A percentile compares a stretch with the other conserved stretches of the same genome.
phyloP scores from a whole-genome alignment of 2,113 vertebrate genomes.

The Forbesichthys agassizii region DNA sequence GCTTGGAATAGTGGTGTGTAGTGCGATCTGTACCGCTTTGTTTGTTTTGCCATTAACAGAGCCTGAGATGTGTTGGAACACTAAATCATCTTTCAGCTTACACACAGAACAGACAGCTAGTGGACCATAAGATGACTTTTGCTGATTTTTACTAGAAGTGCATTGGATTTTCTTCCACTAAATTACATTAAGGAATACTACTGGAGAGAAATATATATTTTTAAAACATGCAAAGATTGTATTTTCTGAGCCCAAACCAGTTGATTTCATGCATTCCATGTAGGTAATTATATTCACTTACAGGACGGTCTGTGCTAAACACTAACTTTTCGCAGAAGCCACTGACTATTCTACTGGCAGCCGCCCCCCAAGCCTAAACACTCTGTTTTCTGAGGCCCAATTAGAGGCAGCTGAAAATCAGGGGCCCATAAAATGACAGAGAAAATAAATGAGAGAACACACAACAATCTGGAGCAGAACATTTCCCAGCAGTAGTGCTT shows the following conservation, averaged over 20 bases:
- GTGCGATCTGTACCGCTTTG: too few relatives aligned
- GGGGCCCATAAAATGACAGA: slow-evolving; percentile 33
- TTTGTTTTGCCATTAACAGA: too few relatives aligned
- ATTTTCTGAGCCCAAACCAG: slow-evolving; percentile 15
- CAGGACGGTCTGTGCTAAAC: background rate
- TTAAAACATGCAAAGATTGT: background rate
- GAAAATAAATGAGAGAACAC: slow-evolving; percentile 5
- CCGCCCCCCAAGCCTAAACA: background rate
- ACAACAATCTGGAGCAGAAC: slow-evolving; percentile 41
- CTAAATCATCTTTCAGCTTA: too few relatives aligned
- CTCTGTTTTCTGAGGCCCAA: slow-evolving; percentile 28
- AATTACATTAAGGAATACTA: background rate
- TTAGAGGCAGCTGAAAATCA: slow-evolving; percentile 45
- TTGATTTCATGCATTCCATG: slow-evolving; percentile 7
- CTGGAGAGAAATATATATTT: too few relatives aligned
- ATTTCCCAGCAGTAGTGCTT: slow-evolving; percentile 35
- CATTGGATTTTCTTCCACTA: background rate
- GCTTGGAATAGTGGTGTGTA: too few relatives aligned
- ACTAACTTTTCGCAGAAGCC: background rate
- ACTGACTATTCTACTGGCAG: slow-evolving; percentile 12
- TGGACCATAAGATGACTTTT: too few relatives aligned
- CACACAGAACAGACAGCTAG: too few relatives aligned
- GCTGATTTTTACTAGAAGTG: background rate
- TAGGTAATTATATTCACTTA: slow-evolving; percentile 18
- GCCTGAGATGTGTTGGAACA: too few relatives aligned